Percentiles rank a stretch among this genome's conserved stretches.
phyloP scores from a whole-genome alignment of 1,140 invertebrate species.

The Capitella teleta region DNA sequence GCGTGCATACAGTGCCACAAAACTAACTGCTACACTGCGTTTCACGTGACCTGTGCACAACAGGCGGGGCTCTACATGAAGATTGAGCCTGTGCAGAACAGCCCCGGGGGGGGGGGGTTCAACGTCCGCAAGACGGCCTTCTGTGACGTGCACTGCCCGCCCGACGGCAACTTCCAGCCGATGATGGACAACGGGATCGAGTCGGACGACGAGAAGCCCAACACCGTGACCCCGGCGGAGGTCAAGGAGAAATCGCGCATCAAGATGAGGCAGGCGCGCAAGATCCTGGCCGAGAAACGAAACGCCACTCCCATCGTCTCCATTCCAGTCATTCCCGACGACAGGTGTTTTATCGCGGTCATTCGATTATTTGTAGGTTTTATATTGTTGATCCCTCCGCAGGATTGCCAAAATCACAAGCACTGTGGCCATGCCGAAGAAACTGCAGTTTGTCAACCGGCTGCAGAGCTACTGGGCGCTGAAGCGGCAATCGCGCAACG shows the following conservation, averaged over 20 bases:
- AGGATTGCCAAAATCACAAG: slow-evolving; percentile 54
- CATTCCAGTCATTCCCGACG: slow-evolving; percentile 84
- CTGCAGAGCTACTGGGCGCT: slow-evolving; percentile 71
- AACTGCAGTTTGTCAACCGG: slow-evolving; percentile 75
- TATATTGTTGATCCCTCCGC: background rate
- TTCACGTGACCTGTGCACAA: slow-evolving; percentile 94
- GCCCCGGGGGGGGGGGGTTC: slow-evolving; percentile 16
- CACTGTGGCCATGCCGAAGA: slow-evolving; percentile 57
- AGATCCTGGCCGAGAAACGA: slow-evolving; percentile 70
- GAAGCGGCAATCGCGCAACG: slow-evolving; percentile 88
- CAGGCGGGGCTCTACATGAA: slow-evolving; percentile 91
- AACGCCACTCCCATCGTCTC: slow-evolving; percentile 80
- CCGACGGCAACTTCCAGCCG: slow-evolving; percentile 23
- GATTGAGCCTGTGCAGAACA: slow-evolving; percentile 60
- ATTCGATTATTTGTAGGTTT: background rate
- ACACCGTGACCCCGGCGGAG: slow-evolving; percentile 7
- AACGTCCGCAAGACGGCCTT: slow-evolving; percentile 54
- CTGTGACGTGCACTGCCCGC: slow-evolving; percentile 85
- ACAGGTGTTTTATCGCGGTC: slow-evolving; percentile 44
- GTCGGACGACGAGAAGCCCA: background rate
- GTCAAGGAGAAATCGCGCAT: slow-evolving; percentile 46
- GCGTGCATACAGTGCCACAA: slow-evolving; percentile 98
- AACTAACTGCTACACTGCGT: slow-evolving; percentile 70
- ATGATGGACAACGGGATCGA: slow-evolving; percentile 8
- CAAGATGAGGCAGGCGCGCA: slow-evolving; percentile 67